These are phyloP conservation scores for Bradypodion ventrale DNA, from an alignment of 2,797 vertebrate genomes.

Conservation along the genomic window DNA sequence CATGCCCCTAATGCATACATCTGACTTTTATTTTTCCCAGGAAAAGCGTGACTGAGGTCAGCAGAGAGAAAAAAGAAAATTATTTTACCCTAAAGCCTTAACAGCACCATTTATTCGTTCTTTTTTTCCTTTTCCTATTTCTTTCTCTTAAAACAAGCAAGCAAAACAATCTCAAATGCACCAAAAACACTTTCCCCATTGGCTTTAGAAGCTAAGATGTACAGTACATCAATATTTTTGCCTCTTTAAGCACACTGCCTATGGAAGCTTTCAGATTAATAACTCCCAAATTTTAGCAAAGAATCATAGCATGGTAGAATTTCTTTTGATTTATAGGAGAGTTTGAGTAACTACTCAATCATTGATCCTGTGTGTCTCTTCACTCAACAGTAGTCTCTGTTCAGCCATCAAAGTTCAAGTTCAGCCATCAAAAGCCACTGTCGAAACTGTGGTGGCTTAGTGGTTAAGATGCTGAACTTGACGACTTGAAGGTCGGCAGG, in stretches of 20 bases:
- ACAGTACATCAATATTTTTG: neutral
- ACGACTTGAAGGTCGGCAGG: no score
- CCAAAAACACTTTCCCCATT: neutral
- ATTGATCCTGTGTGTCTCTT: no score
- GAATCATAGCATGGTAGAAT: no score
- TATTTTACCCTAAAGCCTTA: neutral
- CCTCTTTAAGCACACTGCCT: neutral
- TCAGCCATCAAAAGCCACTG: neutral
- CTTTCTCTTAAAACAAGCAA: neutral
- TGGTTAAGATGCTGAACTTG: no score
- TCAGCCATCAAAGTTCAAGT: no score
- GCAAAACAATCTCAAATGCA: no score
- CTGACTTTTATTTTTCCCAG: conserved; percentile 12
- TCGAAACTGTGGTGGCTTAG: no score
- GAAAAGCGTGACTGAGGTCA: neutral
- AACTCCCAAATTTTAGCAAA: no score
- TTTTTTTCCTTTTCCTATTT: neutral
- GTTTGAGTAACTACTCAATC: neutral
- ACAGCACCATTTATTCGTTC: neutral
- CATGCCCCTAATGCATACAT: accelerated
- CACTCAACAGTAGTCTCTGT: no score
- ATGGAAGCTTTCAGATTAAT: no score
- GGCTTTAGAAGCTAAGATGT: neutral
- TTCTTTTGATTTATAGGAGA: no score
- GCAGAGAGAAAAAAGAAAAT: neutral